Percentiles rank a stretch among this genome's conserved stretches.
These are phyloP conservation scores for Manis crassicaudata DNA, from an alignment of 2,797 vertebrate species.

Conservation along the genomic window DNA sequence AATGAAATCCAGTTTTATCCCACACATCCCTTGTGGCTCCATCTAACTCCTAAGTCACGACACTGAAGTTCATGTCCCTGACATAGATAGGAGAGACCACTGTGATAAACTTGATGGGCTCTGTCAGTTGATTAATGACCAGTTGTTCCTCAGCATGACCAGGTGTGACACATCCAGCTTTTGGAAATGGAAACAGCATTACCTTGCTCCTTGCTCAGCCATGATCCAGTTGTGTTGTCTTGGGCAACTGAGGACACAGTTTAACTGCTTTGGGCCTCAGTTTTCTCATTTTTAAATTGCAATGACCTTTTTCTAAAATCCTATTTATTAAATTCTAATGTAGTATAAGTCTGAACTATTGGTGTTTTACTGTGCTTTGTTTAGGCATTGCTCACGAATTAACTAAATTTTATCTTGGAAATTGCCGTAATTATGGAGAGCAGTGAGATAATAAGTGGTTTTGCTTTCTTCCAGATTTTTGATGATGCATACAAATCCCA, in stretches of 20 bases:
- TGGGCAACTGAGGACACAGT: neutral
- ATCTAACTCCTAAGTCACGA: constrained; percentile 6
- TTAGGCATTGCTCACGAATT: constrained; percentile 31
- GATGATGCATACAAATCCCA: constrained; percentile 99
- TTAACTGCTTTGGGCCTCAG: neutral
- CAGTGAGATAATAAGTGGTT: constrained; percentile 11
- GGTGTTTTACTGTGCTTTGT: constrained; percentile 10
- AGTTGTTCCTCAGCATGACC: neutral
- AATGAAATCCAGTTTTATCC: neutral
- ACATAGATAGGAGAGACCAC: neutral
- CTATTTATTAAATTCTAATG: constrained; percentile 28
- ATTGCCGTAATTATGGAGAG: neutral
- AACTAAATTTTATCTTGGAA: constrained; percentile 16
- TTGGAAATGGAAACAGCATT: neutral
- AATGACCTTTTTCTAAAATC: neutral
- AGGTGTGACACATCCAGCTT: neutral
- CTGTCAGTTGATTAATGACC: neutral
- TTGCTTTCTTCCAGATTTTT: constrained; percentile 90
- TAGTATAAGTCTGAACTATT: neutral
- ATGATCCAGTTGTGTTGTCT: neutral
- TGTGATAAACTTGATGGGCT: neutral
- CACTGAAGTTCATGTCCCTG: neutral
- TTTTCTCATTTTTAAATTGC: constrained; percentile 22
- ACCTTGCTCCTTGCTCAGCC: neutral
- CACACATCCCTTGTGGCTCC: neutral